Evolutionary conservation across 64 coral and sea anemone genomes (phyloP), one percentile per base, ranked within the genome.

Genomic region (Montipora foliosa): DNA sequence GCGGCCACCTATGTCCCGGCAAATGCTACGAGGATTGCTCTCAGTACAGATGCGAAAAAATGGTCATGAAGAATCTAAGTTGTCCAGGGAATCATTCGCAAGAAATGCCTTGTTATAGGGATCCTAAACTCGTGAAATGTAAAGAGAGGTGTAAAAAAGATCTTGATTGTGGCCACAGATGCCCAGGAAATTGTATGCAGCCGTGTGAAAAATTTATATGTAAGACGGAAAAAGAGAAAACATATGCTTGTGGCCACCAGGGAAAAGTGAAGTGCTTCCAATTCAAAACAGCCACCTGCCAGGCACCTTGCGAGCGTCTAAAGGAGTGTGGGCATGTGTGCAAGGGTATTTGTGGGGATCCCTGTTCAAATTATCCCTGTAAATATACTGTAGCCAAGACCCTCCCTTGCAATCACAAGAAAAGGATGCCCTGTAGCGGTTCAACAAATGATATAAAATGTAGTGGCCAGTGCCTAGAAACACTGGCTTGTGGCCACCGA

Each of bases 381-480:
- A 66, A 70, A 20, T 15, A 62, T 11, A 5, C 13, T 68, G 82
- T 87, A 44, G 4, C 4, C 15, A 95, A 91, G 48, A 91, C 16
- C 44, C 71, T 95, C 3, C 61, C 17, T 44, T 95, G 94, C 80
- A 82, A 77, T 4, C 94, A 95, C 73, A 80, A 85, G 74, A 10
- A 76, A 5, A 81, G 13, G 14, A 72, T 95, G 49, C 69, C 70
- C 49, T 95, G 94, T 37, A 87, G 29, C 55, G 58, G 57, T 46
- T 22, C 78, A 29, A 69, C 52, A 51, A 20, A 95, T 64, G 37
- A 44, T 49, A 57, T 58, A 6, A 24, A 79, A 44, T 95, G 89
- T 16, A 24, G 3, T 17, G 82, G 44, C 46, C 44, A 51, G 22
- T 88, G 89, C 74, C 66, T 25, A 48, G 9, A 14, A 29, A 80